Evolutionary conservation across 1,140 invertebrate species (phyloP), one percentile per base, ranked within the genome.

Genomic region (Lordiphosa clarofinis): DNA sequence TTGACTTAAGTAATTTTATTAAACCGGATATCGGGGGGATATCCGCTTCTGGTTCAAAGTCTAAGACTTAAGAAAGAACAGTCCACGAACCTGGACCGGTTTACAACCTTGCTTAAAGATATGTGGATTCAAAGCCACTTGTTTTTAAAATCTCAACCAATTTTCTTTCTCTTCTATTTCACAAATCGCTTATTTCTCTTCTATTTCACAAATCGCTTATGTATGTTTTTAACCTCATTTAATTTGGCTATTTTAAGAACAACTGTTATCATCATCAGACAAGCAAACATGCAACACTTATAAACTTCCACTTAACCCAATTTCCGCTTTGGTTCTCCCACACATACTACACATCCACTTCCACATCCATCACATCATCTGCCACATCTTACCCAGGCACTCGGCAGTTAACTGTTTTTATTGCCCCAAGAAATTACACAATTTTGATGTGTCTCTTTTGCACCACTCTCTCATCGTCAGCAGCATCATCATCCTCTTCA

Each of bases 241-340:
- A 1, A 15, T 15, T 15, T 15, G 15, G 15, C 15, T 15, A 15
- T 15, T 15, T 15, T 15, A 39, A 46, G 48, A 63, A 9, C 38
- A 40, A 44, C 38, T 31, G 56, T 4, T 28, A 28, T 28, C 24
- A 28, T 15, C 15, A n/a, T 15, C 15, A 15, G 1, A 6, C 24
- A 28, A 0, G 6, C 24, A 5, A 5, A 28, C 24, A 28, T 28
- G 4, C 24, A 28, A 28, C 6, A 28, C 24, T 28, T 28, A 55
- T 59, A 52, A 59, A 60, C 61, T 64, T 46, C 44, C 44, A 64
- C 42, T 64, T 64, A 64, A 64, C 61, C 59, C 61, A 64, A 64
- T 64, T 64, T 64, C 61, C 61, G 44, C 28, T 35, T 4, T 15
- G 1, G 28, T 49, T 47, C 21, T 40, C 24, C 24, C 38, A 39